Evolutionary conservation across 1,140 invertebrate genomes (phyloP), one percentile per base, ranked within the genome.

Genomic region (Cyclina sinensis): DNA sequence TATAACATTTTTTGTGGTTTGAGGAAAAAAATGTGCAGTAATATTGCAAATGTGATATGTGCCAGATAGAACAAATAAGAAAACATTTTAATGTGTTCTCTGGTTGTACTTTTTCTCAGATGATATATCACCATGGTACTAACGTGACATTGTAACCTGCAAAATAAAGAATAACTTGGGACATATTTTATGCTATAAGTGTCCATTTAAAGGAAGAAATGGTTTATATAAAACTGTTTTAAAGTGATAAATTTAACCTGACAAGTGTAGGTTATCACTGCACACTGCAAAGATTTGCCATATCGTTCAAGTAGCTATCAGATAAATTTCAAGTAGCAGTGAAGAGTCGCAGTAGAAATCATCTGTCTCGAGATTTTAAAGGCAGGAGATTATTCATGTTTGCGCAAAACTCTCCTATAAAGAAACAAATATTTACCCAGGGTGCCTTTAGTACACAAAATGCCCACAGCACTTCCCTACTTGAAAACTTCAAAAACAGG

Each of bases 361-460:
- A 27, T 30, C 21, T 37, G 14, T 70, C 65, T 70, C 1, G 37
- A 37, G 65, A 37, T 12, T 35, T 37, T 37, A 32, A 70, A n/a
- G 24, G 24, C 11, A 11, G 11, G 12, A n/a, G 65, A 70, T 70
- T 70, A 70, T 30, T 39, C 43, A 16, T 78, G 73, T 78, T 78
- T 78, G 39, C 73, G 4, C 73, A 32, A n/a, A 78, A 78, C 73
- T 48, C 43, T 78, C 73, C 48, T 21, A 78, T 78, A 46, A 78
- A 48, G 73, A 48, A 24, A 78, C 46, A 78, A 78, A 78, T 78
- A 54, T 78, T 78, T 78, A 70, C 65, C 65, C 11, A 70, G 65
- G 37, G 35, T 37, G 16, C 12, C 21, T 37, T 9, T 32, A 16
- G n/a, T 14, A 62, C 57, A 27, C n/a, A 62, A 37, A 18, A 27